Percentiles rank a stretch among this genome's conserved stretches.
Evolutionary conservation across 2,797 vertebrate species (phyloP).

Genomic region (Moxostoma hubbsi): DNA sequence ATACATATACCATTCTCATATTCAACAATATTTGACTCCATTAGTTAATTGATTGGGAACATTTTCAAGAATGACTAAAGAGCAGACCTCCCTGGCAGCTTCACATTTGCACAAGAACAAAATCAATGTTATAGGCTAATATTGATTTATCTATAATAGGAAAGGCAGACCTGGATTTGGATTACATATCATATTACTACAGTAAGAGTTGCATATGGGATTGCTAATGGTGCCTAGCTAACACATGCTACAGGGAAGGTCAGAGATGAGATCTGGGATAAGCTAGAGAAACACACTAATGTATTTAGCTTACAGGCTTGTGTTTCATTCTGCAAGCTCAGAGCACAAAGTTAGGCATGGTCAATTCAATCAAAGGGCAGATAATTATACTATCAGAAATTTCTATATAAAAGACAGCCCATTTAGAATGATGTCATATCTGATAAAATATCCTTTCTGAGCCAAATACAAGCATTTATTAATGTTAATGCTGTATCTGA

Average conservation of each 20-base stretch:
- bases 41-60: conserved; percentile 37
- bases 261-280: conserved; percentile 62
- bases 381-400: conserved; percentile 24
- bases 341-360: conserved; percentile 27
- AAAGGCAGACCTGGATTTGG: conserved; percentile 47
- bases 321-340: conserved; percentile 35
- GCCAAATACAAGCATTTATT: background rate
- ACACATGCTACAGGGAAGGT: conserved; percentile 61
- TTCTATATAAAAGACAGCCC: conserved; percentile 6
- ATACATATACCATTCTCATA: background rate
- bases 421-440: background rate
- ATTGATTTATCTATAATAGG: conserved; percentile 64
- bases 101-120: conserved; percentile 57
- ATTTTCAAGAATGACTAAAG: conserved; percentile 39
- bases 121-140: conserved; percentile 53
- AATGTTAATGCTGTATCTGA: background rate
- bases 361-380: conserved; percentile 52
- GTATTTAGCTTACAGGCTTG: conserved; percentile 54
- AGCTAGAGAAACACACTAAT: conserved; percentile 56
- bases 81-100: conserved; percentile 35
- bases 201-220: conserved; percentile 58
- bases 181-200: conserved; percentile 59
- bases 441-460: background rate
- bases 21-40: conserved; percentile 30
- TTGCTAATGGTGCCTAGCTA: conserved; percentile 60